These are phyloP conservation scores for Dimorphilus gyrociliatus DNA, from an alignment of 2,888 invertebrate species.

Conservation along the genomic window DNA sequence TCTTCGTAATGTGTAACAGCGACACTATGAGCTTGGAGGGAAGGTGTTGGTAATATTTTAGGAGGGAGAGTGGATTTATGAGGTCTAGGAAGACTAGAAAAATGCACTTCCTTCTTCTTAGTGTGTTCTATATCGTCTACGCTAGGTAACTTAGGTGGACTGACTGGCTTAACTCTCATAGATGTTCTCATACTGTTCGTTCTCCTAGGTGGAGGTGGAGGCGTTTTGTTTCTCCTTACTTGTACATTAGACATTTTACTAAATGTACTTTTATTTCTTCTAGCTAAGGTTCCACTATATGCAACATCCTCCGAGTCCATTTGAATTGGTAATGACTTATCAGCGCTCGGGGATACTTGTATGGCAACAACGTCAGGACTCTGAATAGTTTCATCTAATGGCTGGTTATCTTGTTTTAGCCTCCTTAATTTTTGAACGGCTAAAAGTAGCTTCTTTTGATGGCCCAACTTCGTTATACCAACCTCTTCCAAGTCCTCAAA, in stretches of 20 bases:
- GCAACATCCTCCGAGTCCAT: no score
- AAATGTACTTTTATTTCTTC: conserved; percentile 3
- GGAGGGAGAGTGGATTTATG: conserved; percentile 1
- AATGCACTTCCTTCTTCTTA: neutral
- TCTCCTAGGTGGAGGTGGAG: conserved; percentile 41
- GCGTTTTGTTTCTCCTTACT: conserved; percentile 22
- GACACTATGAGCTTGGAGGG: conserved; percentile 7
- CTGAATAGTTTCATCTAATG: conserved; percentile 2
- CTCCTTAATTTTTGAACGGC: conserved; percentile 92
- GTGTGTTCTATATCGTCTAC: neutral
- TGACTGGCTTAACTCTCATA: conserved; percentile 8
- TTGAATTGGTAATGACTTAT: no score
- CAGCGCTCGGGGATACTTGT: no score
- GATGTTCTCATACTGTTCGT: conserved; percentile 35
- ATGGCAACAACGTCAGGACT: no score
- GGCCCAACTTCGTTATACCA: conserved; percentile 48
- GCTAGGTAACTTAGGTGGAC: conserved; percentile 4
- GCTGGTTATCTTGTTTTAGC: no score
- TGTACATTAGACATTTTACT: conserved; percentile 1
- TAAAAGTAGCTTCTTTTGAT: conserved; percentile 91
- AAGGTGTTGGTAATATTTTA: conserved; percentile 5
- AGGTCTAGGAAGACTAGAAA: conserved; percentile 1
- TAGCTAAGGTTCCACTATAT: no score
- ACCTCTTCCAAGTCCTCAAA: conserved; percentile 99
- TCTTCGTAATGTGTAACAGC: conserved; percentile 2